These are phyloP conservation scores for Antidorcas marsupialis DNA, from an alignment of 2,113 vertebrate species.

Conservation along the genomic window DNA sequence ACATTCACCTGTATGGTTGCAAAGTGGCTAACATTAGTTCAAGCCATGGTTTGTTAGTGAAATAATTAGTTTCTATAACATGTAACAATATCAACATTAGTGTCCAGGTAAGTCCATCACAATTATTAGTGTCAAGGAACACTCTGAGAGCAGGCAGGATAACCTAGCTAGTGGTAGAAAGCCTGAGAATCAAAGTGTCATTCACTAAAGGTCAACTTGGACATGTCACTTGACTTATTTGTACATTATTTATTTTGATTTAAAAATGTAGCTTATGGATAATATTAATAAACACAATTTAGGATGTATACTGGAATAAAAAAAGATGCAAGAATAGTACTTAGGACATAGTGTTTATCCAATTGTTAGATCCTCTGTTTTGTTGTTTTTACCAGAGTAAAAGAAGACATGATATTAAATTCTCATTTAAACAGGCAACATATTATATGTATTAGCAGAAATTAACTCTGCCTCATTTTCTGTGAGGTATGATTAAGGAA, in stretches of 20 bases:
- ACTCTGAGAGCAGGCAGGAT: not conserved
- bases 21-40: not conserved
- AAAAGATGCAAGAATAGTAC: not conserved
- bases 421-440: not conserved
- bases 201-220: not conserved
- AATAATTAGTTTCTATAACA: not conserved
- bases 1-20: not conserved
- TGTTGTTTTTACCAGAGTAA: too few species aligned
- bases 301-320: not conserved
- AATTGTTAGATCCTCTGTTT: not conserved
- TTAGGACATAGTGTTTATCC: not conserved
- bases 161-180: accelerated
- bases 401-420: not conserved
- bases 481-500: not conserved
- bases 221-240: not conserved
- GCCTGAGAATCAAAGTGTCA: not conserved
- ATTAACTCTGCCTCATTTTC: not conserved
- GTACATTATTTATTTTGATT: not conserved
- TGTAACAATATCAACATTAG: not conserved
- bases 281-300: not conserved
- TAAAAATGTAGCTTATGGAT: not conserved
- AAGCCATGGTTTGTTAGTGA: not conserved
- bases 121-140: not conserved
- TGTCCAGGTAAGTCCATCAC: not conserved
- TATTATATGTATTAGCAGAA: not conserved